Percentiles rank a stretch among this genome's conserved stretches.
These are phyloP conservation scores for Anarsia innoxiella DNA, from an alignment of 2,888 invertebrate species.

Conservation along the genomic window DNA sequence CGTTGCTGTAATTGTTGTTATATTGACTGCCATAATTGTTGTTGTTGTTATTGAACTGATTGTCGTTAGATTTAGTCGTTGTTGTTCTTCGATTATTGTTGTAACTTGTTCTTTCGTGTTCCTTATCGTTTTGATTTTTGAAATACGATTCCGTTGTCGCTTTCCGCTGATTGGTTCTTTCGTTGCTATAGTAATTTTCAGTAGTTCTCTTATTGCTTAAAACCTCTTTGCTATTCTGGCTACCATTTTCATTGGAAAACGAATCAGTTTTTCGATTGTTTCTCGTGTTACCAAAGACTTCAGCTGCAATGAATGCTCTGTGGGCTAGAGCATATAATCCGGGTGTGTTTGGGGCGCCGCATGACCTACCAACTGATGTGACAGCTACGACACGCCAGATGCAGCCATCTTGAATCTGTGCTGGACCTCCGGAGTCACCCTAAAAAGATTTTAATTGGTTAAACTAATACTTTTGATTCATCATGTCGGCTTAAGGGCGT, in stretches of 20 bases:
- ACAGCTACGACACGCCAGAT: slow-evolving; percentile 56
- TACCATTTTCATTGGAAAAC: not conserved
- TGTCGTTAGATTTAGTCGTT: too few relatives aligned
- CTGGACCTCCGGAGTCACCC: slow-evolving; percentile 67
- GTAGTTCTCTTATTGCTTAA: not conserved
- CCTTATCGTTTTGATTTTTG: too few relatives aligned
- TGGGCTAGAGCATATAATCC: slow-evolving; percentile 48
- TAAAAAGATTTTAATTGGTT: too few relatives aligned
- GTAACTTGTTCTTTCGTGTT: too few relatives aligned
- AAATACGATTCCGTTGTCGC: not conserved
- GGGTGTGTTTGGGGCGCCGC: slow-evolving; percentile 55
- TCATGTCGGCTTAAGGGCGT: too few relatives aligned
- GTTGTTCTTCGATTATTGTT: too few relatives aligned
- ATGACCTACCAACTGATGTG: slow-evolving; percentile 56
- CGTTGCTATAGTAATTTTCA: too few relatives aligned
- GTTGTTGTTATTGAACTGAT: not conserved
- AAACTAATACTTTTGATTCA: too few relatives aligned
- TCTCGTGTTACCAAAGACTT: slow-evolving; percentile 10
- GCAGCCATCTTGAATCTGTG: slow-evolving; percentile 57
- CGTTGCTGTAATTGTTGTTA: not conserved
- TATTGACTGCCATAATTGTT: not conserved
- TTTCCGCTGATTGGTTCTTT: not conserved
- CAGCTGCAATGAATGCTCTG: slow-evolving; percentile 11
- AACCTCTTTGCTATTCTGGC: too few relatives aligned
- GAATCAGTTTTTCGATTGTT: slow-evolving; percentile 1